These are phyloP conservation scores for Corbicula japonica DNA, from an alignment of 2,888 invertebrate species.

Conservation along the genomic window DNA sequence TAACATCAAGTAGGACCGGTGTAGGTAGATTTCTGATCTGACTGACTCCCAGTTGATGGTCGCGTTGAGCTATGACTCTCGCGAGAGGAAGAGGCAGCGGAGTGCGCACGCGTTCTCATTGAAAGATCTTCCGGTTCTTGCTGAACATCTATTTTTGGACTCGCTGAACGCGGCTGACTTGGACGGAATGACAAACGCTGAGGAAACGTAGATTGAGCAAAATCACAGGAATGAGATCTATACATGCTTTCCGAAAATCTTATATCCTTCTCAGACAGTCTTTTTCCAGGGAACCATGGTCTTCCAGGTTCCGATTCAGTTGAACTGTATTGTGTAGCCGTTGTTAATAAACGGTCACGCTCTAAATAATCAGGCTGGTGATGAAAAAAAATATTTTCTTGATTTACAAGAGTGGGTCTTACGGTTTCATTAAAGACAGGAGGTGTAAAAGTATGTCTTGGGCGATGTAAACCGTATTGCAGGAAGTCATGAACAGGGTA, in stretches of 20 bases:
- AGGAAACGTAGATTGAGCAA: conserved; percentile 25
- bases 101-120: conserved; percentile 38
- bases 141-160: conserved; percentile 52
- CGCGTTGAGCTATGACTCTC: background rate
- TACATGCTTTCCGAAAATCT: conserved; percentile 15
- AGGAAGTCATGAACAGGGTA: no score
- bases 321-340: no score
- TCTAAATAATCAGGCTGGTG: no score
- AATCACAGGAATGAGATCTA: conserved; percentile 42
- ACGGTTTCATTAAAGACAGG: no score
- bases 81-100: background rate
- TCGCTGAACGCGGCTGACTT: conserved; percentile 19
- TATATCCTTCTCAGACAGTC: background rate
- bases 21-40: no score
- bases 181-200: conserved; percentile 29
- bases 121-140: conserved; percentile 77
- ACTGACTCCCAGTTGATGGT: no score
- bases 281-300: background rate
- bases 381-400: no score
- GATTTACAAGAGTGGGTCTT: no score
- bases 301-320: background rate
- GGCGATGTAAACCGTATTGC: no score
- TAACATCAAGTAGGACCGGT: no score
- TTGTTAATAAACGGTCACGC: no score
- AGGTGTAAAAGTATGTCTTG: no score